These are phyloP conservation scores for Heteropelma amictum DNA, from an alignment of 2,888 invertebrate genomes.

Conservation along the genomic window DNA sequence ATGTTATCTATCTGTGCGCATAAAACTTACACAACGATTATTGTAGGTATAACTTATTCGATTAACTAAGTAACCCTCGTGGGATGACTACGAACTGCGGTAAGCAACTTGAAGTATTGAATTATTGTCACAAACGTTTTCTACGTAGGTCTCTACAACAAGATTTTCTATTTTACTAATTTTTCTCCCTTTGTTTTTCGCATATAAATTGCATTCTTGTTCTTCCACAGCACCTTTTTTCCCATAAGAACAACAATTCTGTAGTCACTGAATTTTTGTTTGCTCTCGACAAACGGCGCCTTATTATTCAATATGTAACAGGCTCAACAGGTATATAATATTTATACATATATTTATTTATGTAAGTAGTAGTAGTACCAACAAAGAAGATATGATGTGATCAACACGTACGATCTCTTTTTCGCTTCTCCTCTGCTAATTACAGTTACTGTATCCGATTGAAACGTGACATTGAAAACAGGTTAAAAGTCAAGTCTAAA, in stretches of 20 bases:
- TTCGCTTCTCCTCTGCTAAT: neutral
- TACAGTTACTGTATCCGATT: conserved; percentile 6
- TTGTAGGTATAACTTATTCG: conserved; percentile 46
- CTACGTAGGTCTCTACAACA: conserved; percentile 13
- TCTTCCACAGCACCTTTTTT: too few relatives aligned
- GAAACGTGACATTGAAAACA: conserved; percentile 19
- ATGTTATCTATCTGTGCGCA: conserved; percentile 52
- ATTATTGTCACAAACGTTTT: conserved; percentile 36
- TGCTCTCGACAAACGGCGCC: neutral
- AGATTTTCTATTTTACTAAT: conserved; percentile 10
- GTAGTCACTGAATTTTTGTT: conserved; percentile 6
- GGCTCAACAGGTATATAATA: conserved; percentile 27
- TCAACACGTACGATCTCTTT: conserved; percentile 39
- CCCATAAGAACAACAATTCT: neutral
- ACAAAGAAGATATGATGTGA: conserved; percentile 36
- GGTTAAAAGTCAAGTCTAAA: conserved; percentile 41
- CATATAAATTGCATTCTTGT: too few relatives aligned
- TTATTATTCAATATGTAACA: conserved; percentile 39
- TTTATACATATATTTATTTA: conserved; percentile 41
- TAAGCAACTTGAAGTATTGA: conserved; percentile 42
- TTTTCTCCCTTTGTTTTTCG: neutral
- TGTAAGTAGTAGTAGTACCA: conserved; percentile 9
- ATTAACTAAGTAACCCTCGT: conserved; percentile 26
- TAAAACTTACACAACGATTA: conserved; percentile 54
- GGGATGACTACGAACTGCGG: conserved; percentile 34